Evolutionary conservation across 2,113 vertebrate species (phyloP).

Genomic region (Vicugna pacos): DNA sequence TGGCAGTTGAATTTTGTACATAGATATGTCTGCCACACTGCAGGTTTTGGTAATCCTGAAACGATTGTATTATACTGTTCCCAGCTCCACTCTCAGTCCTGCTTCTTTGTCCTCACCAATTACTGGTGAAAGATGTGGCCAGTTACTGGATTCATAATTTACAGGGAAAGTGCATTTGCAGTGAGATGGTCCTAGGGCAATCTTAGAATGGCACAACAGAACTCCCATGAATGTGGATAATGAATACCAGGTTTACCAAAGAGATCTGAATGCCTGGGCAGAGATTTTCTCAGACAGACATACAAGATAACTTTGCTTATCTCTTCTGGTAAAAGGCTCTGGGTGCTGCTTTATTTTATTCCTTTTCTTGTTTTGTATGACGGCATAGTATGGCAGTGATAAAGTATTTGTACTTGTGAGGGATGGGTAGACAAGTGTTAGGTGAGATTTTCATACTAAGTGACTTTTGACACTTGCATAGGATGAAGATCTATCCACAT

Average conservation of each 20-base stretch:
- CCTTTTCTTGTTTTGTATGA: conserved; percentile 16
- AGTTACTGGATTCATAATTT: background rate
- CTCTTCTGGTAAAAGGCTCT: background rate
- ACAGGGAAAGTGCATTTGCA: background rate
- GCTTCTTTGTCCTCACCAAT: background rate
- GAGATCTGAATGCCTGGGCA: background rate
- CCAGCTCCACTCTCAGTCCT: background rate
- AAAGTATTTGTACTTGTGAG: background rate
- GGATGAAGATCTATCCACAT: background rate
- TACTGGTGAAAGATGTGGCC: background rate
- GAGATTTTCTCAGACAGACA: conserved; percentile 25
- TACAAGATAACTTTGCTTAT: background rate
- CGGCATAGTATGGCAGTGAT: background rate
- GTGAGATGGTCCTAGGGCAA: background rate
- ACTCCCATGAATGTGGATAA: background rate
- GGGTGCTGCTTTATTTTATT: background rate
- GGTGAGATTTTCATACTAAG: conserved; percentile 38
- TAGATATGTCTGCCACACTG: background rate
- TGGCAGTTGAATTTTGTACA: background rate
- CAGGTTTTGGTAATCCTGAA: background rate
- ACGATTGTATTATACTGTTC: background rate
- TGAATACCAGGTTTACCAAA: background rate
- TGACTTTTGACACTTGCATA: background rate
- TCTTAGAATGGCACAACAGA: background rate
- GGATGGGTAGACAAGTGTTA: background rate